Base-by-base conservation (phyloP, 1,140 invertebrate species). In the Trypoxylus dichotomus region DNA sequence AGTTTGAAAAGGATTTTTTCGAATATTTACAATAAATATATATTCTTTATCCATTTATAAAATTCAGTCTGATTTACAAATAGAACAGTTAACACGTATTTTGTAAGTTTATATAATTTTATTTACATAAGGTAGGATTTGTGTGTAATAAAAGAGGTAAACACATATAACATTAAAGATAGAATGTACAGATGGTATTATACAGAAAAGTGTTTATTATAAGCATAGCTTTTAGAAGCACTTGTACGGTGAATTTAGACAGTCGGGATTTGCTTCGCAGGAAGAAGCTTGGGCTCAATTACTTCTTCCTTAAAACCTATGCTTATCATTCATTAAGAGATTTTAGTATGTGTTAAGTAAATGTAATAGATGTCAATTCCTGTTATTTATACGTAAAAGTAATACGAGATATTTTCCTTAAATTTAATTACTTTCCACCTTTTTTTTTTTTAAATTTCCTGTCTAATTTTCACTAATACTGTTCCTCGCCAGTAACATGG, bases 41-140 rank as follows among this genome's bases (percentile, higher is more conserved):
- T 68, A 19, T 54, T 29, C 15, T 27, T 68, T 25, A 24, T 24
- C 24, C 13, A 11, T 25, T 68, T 68, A 68, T 68, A 68, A 68
- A 68, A 68, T 68, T 68, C 60, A 68, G 60, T 68, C 60, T 68
- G 60, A 68, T 68, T 68, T 68, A 68, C 60, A 68, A 68, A 24
- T 29, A 29, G 27, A 68, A 68, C 60, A 27, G 24, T 68, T 24
- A 68, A 68, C 60, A 15, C 27, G 19, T 24, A 68, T 68, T 54
- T n/a, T 6, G 27, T 27, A 68, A 68, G 8, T 27, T 68, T 24
- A 68, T n/a, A 68, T 24, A 27, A 29, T 6, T 68, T 68, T 68
- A 68, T 68, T 21, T 68, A 68, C 60, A 68, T 25, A 24, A 19
- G 19, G 10, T 37, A 37, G 32, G 32, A 37, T 37, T 5, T 37